These are phyloP conservation scores for Theocolax elegans DNA, from an alignment of 1,140 invertebrate genomes.

Conservation along the genomic window DNA sequence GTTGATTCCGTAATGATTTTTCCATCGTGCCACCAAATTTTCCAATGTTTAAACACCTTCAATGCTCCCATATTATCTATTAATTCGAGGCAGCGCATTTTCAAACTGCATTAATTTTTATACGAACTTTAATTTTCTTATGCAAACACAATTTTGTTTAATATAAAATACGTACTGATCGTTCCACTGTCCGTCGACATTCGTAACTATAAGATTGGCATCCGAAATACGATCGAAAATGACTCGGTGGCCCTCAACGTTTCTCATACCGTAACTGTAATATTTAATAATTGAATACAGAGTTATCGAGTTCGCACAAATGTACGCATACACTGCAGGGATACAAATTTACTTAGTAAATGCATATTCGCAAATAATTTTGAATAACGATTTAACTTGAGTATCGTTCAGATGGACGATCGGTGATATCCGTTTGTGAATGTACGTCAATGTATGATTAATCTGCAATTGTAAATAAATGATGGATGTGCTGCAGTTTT, in stretches of 20 bases:
- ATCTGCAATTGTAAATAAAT: constrained; percentile 47
- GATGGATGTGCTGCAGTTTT: too few species aligned
- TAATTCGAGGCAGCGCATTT: constrained; percentile 53
- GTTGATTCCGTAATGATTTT: constrained; percentile 8
- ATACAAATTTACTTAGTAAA: constrained; percentile 57
- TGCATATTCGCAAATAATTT: constrained; percentile 52
- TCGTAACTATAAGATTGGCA: constrained; percentile 49
- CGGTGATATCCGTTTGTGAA: constrained; percentile 47
- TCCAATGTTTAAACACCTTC: constrained; percentile 54
- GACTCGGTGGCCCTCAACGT: constrained; percentile 49
- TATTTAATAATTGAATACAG: constrained; percentile 15
- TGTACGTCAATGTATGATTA: constrained; percentile 51
- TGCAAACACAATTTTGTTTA: background rate
- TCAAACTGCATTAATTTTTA: constrained; percentile 48
- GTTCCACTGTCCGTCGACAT: constrained; percentile 53
- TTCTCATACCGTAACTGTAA: constrained; percentile 53
- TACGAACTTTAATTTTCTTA: background rate
- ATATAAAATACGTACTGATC: constrained; percentile 44
- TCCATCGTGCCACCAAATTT: constrained; percentile 46
- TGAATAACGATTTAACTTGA: constrained; percentile 45
- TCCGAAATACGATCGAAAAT: constrained; percentile 52
- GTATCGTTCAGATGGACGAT: constrained; percentile 45
- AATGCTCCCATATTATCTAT: constrained; percentile 48
- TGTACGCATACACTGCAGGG: too few species aligned
- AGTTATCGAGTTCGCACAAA: too few species aligned